phyloP scores from a whole-genome alignment of 2,113 vertebrate genomes.

The Ibidorhyncha struthersii region DNA sequence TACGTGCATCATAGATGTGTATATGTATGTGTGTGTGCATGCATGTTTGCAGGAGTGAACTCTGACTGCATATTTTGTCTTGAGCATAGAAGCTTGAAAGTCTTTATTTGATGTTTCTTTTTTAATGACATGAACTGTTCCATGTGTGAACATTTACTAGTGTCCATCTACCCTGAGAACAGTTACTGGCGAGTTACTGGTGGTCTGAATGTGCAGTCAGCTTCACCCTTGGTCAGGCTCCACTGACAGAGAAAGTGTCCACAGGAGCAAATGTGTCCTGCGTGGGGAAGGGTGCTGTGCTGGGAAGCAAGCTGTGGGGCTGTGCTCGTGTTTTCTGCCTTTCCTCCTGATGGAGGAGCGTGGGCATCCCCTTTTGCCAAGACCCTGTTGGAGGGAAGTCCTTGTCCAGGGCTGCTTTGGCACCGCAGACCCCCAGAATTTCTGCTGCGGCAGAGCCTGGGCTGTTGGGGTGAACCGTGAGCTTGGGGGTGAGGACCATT shows the following conservation, averaged over 20 bases:
- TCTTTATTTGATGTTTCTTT: background rate
- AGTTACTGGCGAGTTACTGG: background rate
- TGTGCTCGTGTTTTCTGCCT: background rate
- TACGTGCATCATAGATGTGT: background rate
- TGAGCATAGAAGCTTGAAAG: background rate
- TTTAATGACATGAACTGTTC: background rate
- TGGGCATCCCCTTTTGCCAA: background rate
- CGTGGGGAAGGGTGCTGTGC: background rate
- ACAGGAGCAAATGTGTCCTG: background rate
- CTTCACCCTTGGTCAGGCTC: background rate
- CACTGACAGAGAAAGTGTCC: background rate
- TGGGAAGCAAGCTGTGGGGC: background rate
- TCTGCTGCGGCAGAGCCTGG: background rate
- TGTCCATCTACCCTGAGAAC: background rate
- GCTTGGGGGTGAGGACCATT: accelerated
- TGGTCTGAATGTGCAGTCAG: background rate
- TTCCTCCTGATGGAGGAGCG: background rate
- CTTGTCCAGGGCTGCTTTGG: background rate
- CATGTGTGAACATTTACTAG: accelerated
- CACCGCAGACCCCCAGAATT: background rate
- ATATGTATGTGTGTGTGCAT: background rate
- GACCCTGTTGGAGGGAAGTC: background rate
- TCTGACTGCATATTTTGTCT: background rate
- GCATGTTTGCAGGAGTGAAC: background rate
- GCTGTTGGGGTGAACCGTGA: background rate